These are phyloP conservation scores for Corydoras sp. DNA, from an alignment of 2,113 vertebrate genomes.

Conservation along the genomic window DNA sequence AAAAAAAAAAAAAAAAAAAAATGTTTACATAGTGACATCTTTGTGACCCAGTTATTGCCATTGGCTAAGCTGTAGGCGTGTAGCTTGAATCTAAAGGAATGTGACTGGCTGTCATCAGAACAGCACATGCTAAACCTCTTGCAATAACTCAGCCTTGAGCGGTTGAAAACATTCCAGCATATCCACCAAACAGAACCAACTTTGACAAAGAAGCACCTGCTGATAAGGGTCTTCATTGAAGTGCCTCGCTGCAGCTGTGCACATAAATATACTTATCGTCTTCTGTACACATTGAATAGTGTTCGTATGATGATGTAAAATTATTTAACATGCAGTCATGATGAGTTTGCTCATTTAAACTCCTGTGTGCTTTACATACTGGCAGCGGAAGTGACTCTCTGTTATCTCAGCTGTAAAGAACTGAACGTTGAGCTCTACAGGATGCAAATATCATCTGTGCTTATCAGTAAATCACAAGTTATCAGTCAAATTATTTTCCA, in stretches of 20 bases:
- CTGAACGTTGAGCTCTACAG: too few species aligned
- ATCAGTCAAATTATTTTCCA: too few species aligned
- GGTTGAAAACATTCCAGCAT: constrained; percentile 2
- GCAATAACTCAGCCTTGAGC: background rate
- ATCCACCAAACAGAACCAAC: background rate
- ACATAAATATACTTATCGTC: constrained; percentile 23
- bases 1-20: background rate
- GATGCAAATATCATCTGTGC: too few species aligned
- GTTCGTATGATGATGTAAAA: too few species aligned
- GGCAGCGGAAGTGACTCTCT: too few species aligned
- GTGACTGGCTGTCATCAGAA: background rate
- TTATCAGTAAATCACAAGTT: too few species aligned
- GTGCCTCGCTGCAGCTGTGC: background rate
- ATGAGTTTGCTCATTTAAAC: too few species aligned
- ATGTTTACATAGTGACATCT: background rate
- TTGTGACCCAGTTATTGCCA: constrained; percentile 13
- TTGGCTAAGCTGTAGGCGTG: constrained; percentile 53
- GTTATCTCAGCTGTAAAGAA: too few species aligned
- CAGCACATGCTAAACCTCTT: background rate
- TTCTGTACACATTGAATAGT: too few species aligned
- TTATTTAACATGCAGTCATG: too few species aligned
- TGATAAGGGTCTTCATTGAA: background rate
- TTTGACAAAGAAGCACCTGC: background rate
- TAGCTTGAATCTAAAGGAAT: background rate
- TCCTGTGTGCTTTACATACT: too few species aligned